Evolutionary conservation across 2,113 vertebrate genomes (phyloP), one percentile per base, ranked within the genome.

Genomic region (Cephalopholis sonnerati): DNA sequence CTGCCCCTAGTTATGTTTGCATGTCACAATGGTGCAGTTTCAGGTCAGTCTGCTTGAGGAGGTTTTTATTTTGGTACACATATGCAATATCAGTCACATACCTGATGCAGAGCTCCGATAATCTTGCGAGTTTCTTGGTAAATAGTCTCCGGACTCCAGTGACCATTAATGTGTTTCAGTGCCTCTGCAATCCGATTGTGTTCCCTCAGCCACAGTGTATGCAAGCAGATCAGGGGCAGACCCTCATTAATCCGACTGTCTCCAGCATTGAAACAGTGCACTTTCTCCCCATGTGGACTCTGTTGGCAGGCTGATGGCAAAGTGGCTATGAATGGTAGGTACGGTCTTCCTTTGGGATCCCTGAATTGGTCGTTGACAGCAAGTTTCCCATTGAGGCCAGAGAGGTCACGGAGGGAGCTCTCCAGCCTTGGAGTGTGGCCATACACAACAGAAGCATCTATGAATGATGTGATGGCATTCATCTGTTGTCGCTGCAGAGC

Each of bases 41-140:
- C 39, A 65, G n/a, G 24, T 53, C 27, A 24, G 4, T 51, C 12
- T 32, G 9, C 7, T 24, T 11, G 29, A 55, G 15, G 17, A 3
- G 2, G 3, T 55, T 59, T 29, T 16, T n/a, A 11, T 27, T 36
- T 39, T n/a, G 66, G 15, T 8, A 50, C 20, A 46, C 1, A 46
- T 13, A n/a, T 24, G 44, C 51, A 36, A 13, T 12, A 59, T 25
- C 0, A 4, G n/a, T 69, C n/a, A 86, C 93, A 11, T 90, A 98
- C 98, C 97, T 99, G 98, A 91, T 99, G 98, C 79, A 98, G 89
- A 15, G 98, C 97, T 6, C 97, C 97, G 0, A 99, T 87, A 7
- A 99, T 97, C 90, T 97, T 99, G 54, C 98, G 97, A 0, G 96
- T 84, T 93, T 99, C 98, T 84, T 99, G 97, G 91, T 98, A 99